Evolutionary conservation across 2,113 vertebrate genomes (phyloP).

Genomic region (Antigone vipio): DNA sequence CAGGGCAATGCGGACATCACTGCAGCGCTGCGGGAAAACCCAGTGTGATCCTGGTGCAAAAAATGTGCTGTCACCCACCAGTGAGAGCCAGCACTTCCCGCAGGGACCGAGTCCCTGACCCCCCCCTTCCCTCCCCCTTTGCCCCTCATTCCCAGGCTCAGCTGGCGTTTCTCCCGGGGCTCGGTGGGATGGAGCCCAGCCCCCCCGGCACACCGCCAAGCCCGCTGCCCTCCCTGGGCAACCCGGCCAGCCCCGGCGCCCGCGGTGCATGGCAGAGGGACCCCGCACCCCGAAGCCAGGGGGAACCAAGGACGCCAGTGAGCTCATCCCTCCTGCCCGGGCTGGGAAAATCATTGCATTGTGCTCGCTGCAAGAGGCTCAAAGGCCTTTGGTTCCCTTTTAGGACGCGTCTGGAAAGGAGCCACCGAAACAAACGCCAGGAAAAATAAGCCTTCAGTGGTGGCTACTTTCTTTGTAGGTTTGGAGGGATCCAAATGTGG

Average conservation of each 20-base stretch:
- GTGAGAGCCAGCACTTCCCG: neutral
- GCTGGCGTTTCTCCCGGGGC: neutral
- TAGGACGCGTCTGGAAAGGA: conserved; percentile 8
- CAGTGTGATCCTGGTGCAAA: accelerated
- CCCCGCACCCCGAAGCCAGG: accelerated
- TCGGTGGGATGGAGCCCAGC: neutral
- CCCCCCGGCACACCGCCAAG: accelerated
- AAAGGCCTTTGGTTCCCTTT: conserved; percentile 57
- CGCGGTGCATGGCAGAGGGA: neutral
- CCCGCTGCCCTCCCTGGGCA: accelerated
- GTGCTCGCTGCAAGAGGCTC: conserved; percentile 16
- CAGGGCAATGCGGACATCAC: neutral
- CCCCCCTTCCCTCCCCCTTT: neutral
- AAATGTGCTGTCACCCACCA: accelerated
- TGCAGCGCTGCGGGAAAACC: neutral
- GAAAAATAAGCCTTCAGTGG: neutral
- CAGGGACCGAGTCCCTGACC: accelerated
- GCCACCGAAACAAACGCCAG: conserved; percentile 2
- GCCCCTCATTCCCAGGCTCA: neutral
- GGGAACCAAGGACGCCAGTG: conserved; percentile 13
- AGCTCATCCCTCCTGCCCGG: conserved; percentile 1
- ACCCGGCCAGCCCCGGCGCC: accelerated
- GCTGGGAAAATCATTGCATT: conserved; percentile 56
- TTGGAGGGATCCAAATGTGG: neutral
- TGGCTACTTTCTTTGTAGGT: neutral